These are phyloP conservation scores for Papilio polyxenes DNA, from an alignment of 1,140 invertebrate genomes.

Conservation along the genomic window DNA sequence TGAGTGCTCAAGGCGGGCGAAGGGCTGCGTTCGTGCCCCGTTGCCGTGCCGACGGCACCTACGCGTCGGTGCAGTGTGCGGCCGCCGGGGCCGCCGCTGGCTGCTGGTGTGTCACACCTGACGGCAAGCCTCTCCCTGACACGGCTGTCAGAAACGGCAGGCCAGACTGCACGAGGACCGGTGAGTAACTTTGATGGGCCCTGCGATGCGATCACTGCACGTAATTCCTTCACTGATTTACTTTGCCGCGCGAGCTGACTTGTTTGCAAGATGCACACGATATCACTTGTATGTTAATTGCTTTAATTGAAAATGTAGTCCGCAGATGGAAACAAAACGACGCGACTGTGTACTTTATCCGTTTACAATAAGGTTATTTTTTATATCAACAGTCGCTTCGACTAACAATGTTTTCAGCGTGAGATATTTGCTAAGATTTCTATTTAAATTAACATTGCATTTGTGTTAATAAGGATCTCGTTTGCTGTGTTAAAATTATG, in stretches of 20 bases:
- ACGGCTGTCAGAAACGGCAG: conserved; percentile 85
- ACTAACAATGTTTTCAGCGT: conserved; percentile 20
- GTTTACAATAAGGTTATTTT: conserved; percentile 15
- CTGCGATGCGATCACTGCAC: conserved; percentile 4
- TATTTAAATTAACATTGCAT: conserved; percentile 19
- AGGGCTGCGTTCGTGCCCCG: conserved; percentile 81
- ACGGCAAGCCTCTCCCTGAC: conserved; percentile 88
- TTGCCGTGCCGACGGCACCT: conserved; percentile 91
- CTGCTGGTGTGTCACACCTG: conserved; percentile 89
- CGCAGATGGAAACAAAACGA: conserved; percentile 3
- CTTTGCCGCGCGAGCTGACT: conserved; percentile 20
- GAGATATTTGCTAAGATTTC: conserved; percentile 23
- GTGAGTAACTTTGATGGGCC: conserved; percentile 50
- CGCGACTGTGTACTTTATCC: not conserved
- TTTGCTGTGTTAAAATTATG: not conserved
- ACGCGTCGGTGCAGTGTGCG: conserved; percentile 92
- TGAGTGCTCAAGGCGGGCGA: conserved; percentile 60
- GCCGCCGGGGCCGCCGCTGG: conserved; percentile 85
- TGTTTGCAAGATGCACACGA: conserved; percentile 29
- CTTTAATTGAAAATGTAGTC: conserved; percentile 27
- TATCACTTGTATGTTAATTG: conserved; percentile 31
- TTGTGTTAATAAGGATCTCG: conserved; percentile 6
- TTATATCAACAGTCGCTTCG: not conserved
- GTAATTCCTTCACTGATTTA: conserved; percentile 24
- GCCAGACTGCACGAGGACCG: conserved; percentile 84